A percentile compares a stretch with the other conserved stretches of the same genome.
Conservation (phyloP, 2,888 invertebrate genomes). For the Drosophila anomalata region DNA sequence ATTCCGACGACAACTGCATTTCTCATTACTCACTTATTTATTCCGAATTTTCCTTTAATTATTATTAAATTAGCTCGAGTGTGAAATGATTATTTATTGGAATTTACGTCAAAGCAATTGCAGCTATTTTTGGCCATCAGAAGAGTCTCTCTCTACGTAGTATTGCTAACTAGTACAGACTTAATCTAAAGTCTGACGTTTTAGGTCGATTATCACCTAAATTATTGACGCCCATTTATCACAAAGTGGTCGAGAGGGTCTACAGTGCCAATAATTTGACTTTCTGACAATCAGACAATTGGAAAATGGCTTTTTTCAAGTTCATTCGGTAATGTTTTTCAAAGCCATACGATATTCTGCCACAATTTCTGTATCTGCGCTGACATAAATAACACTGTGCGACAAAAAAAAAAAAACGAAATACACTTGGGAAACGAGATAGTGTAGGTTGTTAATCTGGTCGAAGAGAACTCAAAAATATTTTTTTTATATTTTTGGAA, state of each 20-base stretch:
- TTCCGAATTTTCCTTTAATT: slow-evolving; percentile 24
- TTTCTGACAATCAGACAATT: slow-evolving; percentile 4
- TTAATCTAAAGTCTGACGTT: slow-evolving; percentile 3
- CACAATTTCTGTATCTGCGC: slow-evolving; percentile 14
- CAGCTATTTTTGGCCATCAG: slow-evolving; percentile 18
- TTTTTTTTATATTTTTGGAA: too few relatives aligned
- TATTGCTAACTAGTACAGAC: neutral
- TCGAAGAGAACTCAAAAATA: too few relatives aligned
- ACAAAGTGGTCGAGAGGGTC: neutral
- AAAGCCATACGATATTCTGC: slow-evolving; percentile 3
- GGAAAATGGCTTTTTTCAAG: neutral
- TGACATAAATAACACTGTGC: slow-evolving; percentile 27
- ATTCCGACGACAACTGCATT: slow-evolving; percentile 23
- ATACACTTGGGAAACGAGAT: too few relatives aligned
- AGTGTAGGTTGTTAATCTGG: too few relatives aligned
- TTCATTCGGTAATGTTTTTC: neutral
- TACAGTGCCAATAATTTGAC: slow-evolving; percentile 31
- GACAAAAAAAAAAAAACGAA: too few relatives aligned
- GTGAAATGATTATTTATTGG: slow-evolving; percentile 24
- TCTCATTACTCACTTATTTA: slow-evolving; percentile 13
- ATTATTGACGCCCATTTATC: slow-evolving; percentile 6
- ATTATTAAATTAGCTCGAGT: slow-evolving; percentile 17
- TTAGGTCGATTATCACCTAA: slow-evolving; percentile 25
- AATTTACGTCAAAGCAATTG: slow-evolving; percentile 27
- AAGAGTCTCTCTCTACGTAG: neutral